A percentile compares a stretch with the other conserved stretches of the same genome.
phyloP scores from a whole-genome alignment of 2,888 invertebrate species.

The Calameuta idolon region DNA sequence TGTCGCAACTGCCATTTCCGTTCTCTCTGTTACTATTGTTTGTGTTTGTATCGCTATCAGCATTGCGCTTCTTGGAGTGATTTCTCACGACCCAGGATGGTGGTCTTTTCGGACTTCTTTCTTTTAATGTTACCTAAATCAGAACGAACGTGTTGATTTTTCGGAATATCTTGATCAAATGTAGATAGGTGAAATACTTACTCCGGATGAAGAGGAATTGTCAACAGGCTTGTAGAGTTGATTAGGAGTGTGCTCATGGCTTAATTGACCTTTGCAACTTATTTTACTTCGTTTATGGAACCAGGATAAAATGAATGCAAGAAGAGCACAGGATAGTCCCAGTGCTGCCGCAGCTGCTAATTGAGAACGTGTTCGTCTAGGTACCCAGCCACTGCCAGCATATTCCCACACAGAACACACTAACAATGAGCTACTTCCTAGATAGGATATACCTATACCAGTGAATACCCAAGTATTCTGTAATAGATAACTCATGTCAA shows the following conservation, averaged over 20 bases:
- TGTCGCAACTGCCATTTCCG: conserved; percentile 48
- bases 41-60: conserved; percentile 51
- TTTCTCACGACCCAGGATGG: conserved; percentile 56
- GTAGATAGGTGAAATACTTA: conserved; percentile 30
- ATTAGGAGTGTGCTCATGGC: conserved; percentile 54
- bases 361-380: conserved; percentile 79
- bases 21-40: conserved; percentile 48
- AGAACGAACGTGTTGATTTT: conserved; percentile 3
- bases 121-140: conserved; percentile 58
- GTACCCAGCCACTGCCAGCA: conserved; percentile 76
- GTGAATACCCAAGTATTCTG: conserved; percentile 82
- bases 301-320: conserved; percentile 62
- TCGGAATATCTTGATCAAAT: not conserved
- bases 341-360: conserved; percentile 65
- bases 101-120: conserved; percentile 56
- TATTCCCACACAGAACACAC: conserved; percentile 77
- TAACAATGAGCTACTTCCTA: conserved; percentile 76
- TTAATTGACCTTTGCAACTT: conserved; percentile 48
- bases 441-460: conserved; percentile 78
- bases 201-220: conserved; percentile 62
- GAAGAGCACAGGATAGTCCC: conserved; percentile 60
- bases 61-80: conserved; percentile 53
- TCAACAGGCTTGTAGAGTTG: conserved; percentile 64
- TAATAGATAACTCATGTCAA: conserved; percentile 32
- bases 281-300: conserved; percentile 55